Conservation (phyloP, 2,797 vertebrate genomes). For the Macropus fuliginosus region DNA sequence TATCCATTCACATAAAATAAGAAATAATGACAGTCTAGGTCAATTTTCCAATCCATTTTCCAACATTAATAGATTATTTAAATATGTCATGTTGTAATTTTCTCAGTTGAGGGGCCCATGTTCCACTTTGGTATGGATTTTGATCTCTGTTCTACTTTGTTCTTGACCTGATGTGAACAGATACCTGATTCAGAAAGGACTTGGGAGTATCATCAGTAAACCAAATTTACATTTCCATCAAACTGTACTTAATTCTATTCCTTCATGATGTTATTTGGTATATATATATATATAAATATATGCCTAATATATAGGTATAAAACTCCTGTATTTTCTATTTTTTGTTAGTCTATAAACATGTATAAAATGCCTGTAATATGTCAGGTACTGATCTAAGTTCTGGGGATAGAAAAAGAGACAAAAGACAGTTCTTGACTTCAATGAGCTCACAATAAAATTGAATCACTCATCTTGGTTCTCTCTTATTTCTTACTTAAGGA, state of each 20-base stretch:
- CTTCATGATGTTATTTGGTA: neutral
- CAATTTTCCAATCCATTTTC: neutral
- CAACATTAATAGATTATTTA: neutral
- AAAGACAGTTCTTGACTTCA: neutral
- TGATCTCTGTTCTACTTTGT: neutral
- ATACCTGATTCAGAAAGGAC: neutral
- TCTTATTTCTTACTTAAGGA: neutral
- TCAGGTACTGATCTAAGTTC: neutral
- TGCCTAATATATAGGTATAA: neutral
- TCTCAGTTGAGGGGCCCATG: neutral
- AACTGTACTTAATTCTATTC: neutral
- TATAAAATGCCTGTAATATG: neutral
- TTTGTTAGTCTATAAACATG: neutral
- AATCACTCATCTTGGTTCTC: neutral
- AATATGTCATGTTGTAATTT: neutral
- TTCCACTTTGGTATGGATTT: neutral
- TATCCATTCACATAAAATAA: neutral
- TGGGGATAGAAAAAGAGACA: neutral
- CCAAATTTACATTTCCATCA: neutral
- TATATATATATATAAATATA: too few relatives aligned
- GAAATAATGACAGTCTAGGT: neutral
- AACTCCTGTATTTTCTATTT: neutral
- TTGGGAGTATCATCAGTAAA: neutral
- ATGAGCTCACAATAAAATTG: neutral
- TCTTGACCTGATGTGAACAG: neutral